phyloP scores from a whole-genome alignment of 2,113 vertebrate species.

The Aegypius monachus region DNA sequence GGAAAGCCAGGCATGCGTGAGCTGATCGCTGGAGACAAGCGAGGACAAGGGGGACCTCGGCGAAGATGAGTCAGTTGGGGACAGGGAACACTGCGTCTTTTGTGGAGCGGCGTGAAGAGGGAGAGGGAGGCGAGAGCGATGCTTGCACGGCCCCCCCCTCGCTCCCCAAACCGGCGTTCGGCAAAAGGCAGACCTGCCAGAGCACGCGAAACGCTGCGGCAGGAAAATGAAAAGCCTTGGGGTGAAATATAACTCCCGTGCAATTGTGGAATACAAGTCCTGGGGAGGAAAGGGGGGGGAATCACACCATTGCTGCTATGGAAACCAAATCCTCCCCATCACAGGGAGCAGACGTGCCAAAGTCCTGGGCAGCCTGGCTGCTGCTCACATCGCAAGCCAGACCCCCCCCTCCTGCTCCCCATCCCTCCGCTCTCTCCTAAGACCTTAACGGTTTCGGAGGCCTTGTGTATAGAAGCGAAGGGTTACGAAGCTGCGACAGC shows the following conservation, averaged over 20 bases:
- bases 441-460: neutral
- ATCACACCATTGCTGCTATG: neutral
- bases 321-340: constrained; percentile 43
- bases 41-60: constrained; percentile 18
- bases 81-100: constrained; percentile 57
- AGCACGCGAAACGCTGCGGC: neutral
- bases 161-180: accelerated
- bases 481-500: neutral
- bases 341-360: neutral
- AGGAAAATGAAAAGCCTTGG: constrained; percentile 2
- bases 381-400: neutral
- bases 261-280: neutral
- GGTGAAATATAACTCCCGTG: neutral
- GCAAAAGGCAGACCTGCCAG: neutral
- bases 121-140: neutral
- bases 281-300: neutral
- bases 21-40: constrained; percentile 54
- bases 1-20: constrained; percentile 61
- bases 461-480: neutral
- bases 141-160: neutral
- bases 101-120: neutral
- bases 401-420: neutral
- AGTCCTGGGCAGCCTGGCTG: neutral
- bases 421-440: neutral
- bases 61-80: constrained; percentile 44